phyloP scores from a whole-genome alignment of 2,797 vertebrate genomes.

The Nothura maculosa region DNA sequence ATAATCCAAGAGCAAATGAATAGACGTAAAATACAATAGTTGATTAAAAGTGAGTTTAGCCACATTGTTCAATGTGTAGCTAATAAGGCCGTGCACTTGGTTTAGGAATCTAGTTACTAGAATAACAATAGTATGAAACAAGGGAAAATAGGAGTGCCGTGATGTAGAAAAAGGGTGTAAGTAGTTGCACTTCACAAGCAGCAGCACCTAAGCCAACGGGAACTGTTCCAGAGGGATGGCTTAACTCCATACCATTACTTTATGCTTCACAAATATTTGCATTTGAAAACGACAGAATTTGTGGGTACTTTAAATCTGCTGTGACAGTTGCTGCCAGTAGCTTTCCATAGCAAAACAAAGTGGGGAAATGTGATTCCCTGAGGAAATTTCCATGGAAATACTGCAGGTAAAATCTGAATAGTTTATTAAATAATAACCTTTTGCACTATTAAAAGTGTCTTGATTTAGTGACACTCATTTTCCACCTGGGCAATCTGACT shows the following conservation, averaged over 20 bases:
- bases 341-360: slow-evolving; percentile 48
- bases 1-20: not conserved
- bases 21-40: not conserved
- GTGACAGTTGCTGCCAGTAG: slow-evolving; percentile 58
- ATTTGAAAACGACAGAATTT: slow-evolving; percentile 67
- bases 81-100: not conserved
- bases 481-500: not conserved
- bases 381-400: slow-evolving; percentile 53
- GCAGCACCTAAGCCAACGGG: not conserved
- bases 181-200: not conserved
- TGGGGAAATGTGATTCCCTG: slow-evolving; percentile 21
- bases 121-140: not conserved
- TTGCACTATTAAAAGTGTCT: not conserved
- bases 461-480: not conserved
- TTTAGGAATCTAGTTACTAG: not conserved
- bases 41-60: not conserved
- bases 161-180: not conserved
- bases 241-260: slow-evolving; percentile 46
- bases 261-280: slow-evolving; percentile 61
- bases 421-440: not conserved
- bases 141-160: not conserved
- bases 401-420: slow-evolving; percentile 3
- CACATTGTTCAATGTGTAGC: not conserved
- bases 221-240: slow-evolving; percentile 50
- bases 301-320: slow-evolving; percentile 49